A percentile compares a stretch with the other conserved stretches of the same genome.
Evolutionary conservation across 53 echinoderm and acorn worm genomes (phyloP).

Genomic region (Henricia sp.): DNA sequence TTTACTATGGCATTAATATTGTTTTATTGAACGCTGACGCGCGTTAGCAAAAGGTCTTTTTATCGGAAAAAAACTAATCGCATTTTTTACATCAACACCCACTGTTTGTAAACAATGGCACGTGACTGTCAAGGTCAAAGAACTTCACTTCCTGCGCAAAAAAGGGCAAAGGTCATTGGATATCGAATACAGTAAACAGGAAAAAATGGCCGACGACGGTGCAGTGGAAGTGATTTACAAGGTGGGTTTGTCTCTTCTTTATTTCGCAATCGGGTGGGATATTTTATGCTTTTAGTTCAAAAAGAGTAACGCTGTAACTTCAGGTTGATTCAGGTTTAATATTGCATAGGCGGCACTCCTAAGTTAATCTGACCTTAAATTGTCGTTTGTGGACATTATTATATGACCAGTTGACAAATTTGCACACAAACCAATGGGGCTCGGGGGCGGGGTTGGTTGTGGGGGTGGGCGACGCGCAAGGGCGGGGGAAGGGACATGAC

Average conservation of each 20-base stretch:
- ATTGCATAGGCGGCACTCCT: no score
- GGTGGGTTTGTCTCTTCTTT: conserved; percentile 32
- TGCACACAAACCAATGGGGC: no score
- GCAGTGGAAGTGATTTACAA: conserved; percentile 44
- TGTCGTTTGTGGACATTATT: no score
- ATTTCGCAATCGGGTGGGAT: no score
- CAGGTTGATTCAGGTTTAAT: no score
- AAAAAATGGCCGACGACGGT: conserved; percentile 34
- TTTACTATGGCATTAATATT: background rate
- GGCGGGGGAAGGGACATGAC: no score
- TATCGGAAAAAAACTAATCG: background rate
- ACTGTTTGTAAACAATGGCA: background rate
- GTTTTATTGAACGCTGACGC: background rate
- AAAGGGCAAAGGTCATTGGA: conserved; percentile 13
- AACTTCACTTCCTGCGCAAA: background rate
- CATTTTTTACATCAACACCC: background rate
- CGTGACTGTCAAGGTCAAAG: conserved; percentile 10
- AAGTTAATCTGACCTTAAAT: no score
- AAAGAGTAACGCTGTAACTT: no score
- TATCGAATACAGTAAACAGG: background rate
- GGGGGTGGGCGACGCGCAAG: no score
- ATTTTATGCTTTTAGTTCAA: no score
- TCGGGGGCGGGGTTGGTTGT: no score
- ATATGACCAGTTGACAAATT: no score
- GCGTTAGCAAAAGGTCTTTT: background rate